Evolutionary conservation across 2,113 vertebrate species (phyloP).

Genomic region (Callorhinus ursinus): DNA sequence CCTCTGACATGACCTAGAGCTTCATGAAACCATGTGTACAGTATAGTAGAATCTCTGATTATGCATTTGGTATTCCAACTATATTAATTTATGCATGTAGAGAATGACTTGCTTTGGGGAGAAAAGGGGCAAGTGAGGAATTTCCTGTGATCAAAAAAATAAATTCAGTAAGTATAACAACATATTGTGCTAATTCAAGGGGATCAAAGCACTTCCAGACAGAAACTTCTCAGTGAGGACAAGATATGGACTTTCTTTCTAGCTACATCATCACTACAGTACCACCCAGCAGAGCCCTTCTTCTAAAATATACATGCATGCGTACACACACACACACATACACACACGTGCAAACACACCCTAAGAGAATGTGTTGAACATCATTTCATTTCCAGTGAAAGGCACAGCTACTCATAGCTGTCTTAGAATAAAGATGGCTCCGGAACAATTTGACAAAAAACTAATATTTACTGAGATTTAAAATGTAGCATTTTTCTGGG

Average conservation of each 20-base stretch:
- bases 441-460: neutral
- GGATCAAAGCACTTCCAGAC: neutral
- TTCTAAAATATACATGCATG: neutral
- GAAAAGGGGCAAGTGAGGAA: neutral
- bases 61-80: neutral
- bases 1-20: neutral
- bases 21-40: neutral
- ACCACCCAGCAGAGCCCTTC: neutral
- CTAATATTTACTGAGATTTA: neutral
- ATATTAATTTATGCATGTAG: neutral
- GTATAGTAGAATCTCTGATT: neutral
- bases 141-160: neutral
- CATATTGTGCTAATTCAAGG: neutral
- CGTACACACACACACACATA: neutral
- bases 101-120: neutral
- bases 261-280: neutral
- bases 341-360: neutral
- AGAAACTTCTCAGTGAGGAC: neutral
- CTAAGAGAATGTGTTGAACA: neutral
- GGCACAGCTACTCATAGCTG: neutral
- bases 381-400: neutral
- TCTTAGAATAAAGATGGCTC: neutral
- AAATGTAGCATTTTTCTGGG: neutral
- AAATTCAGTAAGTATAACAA: neutral
- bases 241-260: neutral